Percentiles rank a stretch among this genome's conserved stretches.
These are phyloP conservation scores for Hybognathus amarus DNA, from an alignment of 2,797 vertebrate genomes.

Conservation along the genomic window DNA sequence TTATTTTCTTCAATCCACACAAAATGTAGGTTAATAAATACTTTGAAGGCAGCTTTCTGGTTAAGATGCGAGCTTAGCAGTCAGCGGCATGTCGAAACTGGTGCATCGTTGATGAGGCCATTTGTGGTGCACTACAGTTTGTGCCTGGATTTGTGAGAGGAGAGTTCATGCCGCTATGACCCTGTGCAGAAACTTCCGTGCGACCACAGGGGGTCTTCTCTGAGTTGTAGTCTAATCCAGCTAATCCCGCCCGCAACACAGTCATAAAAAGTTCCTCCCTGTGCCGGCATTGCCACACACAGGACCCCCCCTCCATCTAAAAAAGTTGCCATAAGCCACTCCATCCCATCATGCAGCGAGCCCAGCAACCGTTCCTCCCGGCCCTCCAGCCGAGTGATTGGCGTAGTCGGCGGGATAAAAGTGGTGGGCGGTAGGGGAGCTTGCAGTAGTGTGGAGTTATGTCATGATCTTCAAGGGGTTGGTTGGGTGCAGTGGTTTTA, in stretches of 20 bases:
- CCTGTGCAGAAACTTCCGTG: constrained; percentile 89
- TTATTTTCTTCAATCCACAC: neutral
- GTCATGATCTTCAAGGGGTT: constrained; percentile 31
- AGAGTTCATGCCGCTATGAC: constrained; percentile 82
- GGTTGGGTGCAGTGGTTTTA: neutral
- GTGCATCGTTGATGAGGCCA: neutral
- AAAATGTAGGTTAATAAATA: neutral
- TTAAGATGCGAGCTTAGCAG: neutral
- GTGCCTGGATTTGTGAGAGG: constrained; percentile 69
- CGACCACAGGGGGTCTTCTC: constrained; percentile 89
- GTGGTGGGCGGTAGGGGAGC: constrained; percentile 35
- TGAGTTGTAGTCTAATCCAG: constrained; percentile 92
- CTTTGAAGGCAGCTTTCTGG: neutral
- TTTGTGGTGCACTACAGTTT: constrained; percentile 50
- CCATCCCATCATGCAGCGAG: constrained; percentile 27
- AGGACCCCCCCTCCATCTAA: constrained; percentile 50
- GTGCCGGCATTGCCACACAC: constrained; percentile 83
- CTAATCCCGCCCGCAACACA: constrained; percentile 86
- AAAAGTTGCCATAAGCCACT: constrained; percentile 28
- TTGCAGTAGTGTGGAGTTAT: constrained; percentile 8
- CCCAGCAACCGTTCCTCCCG: constrained; percentile 13
- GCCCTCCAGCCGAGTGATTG: constrained; percentile 38
- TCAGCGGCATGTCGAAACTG: neutral
- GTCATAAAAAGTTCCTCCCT: constrained; percentile 70
- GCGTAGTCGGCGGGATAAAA: constrained; percentile 33